Percentiles rank a stretch among this genome's conserved stretches.
phyloP scores from a whole-genome alignment of 64 coral and sea anemone genomes.

The Montipora sp. region DNA sequence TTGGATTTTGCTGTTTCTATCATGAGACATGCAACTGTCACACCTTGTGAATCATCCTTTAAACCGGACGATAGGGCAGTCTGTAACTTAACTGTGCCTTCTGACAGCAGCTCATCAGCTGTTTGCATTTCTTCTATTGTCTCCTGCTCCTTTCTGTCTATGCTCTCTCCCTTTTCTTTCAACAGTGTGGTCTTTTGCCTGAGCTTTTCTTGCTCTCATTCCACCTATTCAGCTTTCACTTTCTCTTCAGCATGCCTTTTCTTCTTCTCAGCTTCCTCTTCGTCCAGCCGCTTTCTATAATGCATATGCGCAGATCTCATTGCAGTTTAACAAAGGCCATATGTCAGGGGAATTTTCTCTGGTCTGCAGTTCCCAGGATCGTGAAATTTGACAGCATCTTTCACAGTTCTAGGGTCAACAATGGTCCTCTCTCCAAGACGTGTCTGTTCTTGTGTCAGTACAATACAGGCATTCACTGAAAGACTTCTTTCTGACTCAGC shows the following conservation, averaged over 20 bases:
- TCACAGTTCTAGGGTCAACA: slow-evolving; percentile 16
- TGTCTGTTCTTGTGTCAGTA: slow-evolving; percentile 12
- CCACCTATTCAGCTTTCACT: slow-evolving; percentile 63
- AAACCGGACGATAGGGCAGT: slow-evolving; percentile 26
- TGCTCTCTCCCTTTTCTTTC: slow-evolving; percentile 61
- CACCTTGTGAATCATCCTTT: slow-evolving; percentile 67
- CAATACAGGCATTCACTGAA: slow-evolving; percentile 41
- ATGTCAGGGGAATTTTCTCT: slow-evolving; percentile 23
- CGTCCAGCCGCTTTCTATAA: slow-evolving; percentile 42
- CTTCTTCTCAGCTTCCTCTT: slow-evolving; percentile 67
- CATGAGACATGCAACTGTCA: slow-evolving; percentile 46
- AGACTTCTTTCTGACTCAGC: background rate
- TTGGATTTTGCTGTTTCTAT: slow-evolving; percentile 67
- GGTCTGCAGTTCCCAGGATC: slow-evolving; percentile 13
- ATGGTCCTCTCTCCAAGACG: slow-evolving; percentile 20
- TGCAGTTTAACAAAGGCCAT: background rate
- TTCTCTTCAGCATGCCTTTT: slow-evolving; percentile 55
- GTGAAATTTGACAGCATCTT: slow-evolving; percentile 36
- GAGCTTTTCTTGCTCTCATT: slow-evolving; percentile 67
- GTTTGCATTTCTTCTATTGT: slow-evolving; percentile 38
- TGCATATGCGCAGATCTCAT: slow-evolving; percentile 53
- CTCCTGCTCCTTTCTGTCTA: slow-evolving; percentile 77
- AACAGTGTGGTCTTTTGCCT: slow-evolving; percentile 61
- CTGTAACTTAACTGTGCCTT: background rate
- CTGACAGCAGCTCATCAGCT: slow-evolving; percentile 31